Evolutionary conservation across 2,113 vertebrate species (phyloP), one percentile per base, ranked within the genome.

Genomic region (Apodemus sylvaticus): DNA sequence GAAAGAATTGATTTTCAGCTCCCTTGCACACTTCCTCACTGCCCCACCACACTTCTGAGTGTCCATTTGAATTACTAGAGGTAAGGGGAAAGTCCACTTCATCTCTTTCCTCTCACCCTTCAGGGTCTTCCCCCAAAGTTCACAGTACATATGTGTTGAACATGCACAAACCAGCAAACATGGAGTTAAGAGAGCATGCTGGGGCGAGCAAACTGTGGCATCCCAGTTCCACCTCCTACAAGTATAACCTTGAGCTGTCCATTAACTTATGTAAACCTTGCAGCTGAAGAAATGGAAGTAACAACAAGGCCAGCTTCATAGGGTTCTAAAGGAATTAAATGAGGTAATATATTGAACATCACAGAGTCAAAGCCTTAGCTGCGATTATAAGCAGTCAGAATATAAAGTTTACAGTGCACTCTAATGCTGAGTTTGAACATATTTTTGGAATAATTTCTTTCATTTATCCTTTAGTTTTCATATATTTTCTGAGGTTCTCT

Each of bases 401-500:
- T 39, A 68, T 48, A 87, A 87, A 83, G 74, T 70, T 87, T 81
- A 89, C 16, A 86, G 58, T 62, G 82, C 0, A 39, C 9, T 77
- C 48, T 39, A 76, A 58, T 83, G 34, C 71, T 91, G 96, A 94
- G 71, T 86, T 10, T 95, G 55, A 96, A 94, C 22, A 89, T 34
- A 93, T 83, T 94, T 87, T 34, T 20, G 45, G 39, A 82, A 82
- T 86, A 31, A 91, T 86, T 91, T 94, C 85, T 55, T 70, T 3
- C 29, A 88, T 48, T 93, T 36, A 78, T 78, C 83, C 90, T 91
- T 71, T 86, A 73, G 74, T 74, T 94, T 90, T 90, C 2, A 51
- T 81, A 74, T 81, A 77, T 91, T 88, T 91, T 90, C 20, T 71
- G 58, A 95, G 45, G n/a, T 94, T 81, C 86, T 91, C 22, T 92